phyloP scores from a whole-genome alignment of 2,113 vertebrate genomes.

The Pedionomus torquatus region DNA sequence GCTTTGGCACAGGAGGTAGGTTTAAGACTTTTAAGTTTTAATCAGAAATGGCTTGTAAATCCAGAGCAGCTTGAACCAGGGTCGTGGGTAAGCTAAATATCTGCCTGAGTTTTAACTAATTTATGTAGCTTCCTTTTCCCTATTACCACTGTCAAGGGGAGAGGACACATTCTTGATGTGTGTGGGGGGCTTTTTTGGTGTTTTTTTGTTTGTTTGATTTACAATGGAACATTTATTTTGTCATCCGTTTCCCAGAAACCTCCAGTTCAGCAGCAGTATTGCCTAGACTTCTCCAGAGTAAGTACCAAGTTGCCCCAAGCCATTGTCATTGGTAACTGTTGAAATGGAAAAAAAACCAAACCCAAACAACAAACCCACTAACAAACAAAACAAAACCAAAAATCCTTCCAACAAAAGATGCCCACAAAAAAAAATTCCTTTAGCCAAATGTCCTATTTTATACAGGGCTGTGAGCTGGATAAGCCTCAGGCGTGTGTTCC shows the following conservation, averaged over 20 bases:
- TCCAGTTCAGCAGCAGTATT: background rate
- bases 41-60: background rate
- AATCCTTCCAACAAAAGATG: background rate
- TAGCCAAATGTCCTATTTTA: background rate
- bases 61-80: background rate
- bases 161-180: background rate
- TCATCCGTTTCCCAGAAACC: background rate
- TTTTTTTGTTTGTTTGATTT: no score
- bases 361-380: background rate
- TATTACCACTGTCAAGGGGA: background rate
- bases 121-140: background rate
- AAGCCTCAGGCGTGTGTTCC: constrained; percentile 1
- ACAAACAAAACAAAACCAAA: no score
- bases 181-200: no score
- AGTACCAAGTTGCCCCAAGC: background rate
- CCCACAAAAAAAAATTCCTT: background rate
- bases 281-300: background rate
- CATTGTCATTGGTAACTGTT: background rate
- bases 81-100: background rate
- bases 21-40: background rate
- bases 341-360: background rate
- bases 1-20: background rate
- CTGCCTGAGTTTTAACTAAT: background rate
- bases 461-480: background rate
- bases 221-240: background rate